Conservation (phyloP, 2,888 invertebrate genomes). For the Sinhomidia bicolor region DNA sequence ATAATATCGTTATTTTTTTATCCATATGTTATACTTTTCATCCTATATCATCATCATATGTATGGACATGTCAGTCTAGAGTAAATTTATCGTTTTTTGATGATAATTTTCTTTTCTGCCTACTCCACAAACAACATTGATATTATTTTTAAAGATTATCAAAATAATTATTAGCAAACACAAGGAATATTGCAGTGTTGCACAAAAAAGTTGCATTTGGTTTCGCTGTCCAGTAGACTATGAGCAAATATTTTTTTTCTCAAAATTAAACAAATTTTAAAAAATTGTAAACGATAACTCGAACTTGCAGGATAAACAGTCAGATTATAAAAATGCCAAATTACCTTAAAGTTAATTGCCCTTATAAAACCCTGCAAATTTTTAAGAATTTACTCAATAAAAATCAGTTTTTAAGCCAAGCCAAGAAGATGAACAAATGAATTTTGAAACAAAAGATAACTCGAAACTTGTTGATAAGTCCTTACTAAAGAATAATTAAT, state of each 20-base stretch:
- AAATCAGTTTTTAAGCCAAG: too few species aligned
- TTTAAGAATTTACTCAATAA: too few species aligned
- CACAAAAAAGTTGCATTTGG: neutral
- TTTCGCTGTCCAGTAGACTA: slow-evolving; percentile 59
- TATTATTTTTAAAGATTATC: too few species aligned
- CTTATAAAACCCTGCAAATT: too few species aligned
- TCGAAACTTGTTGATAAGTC: too few species aligned
- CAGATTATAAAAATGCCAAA: neutral
- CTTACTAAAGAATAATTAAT: neutral
- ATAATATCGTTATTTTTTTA: neutral
- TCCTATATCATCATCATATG: neutral
- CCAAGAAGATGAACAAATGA: too few species aligned
- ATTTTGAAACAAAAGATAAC: too few species aligned
- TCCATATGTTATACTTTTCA: neutral
- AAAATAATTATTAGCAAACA: neutral
- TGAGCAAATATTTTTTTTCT: slow-evolving; percentile 44
- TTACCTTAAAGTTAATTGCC: too few species aligned
- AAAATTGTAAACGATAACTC: too few species aligned
- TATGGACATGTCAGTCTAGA: neutral
- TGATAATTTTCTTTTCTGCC: neutral
- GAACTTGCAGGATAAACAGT: too few species aligned
- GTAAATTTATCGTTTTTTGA: neutral
- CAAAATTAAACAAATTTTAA: too few species aligned
- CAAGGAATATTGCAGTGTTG: neutral
- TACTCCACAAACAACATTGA: neutral